Percentiles rank a stretch among this genome's conserved stretches.
phyloP scores from a whole-genome alignment of 2,888 invertebrate species.

The Melinaea menophilus region DNA sequence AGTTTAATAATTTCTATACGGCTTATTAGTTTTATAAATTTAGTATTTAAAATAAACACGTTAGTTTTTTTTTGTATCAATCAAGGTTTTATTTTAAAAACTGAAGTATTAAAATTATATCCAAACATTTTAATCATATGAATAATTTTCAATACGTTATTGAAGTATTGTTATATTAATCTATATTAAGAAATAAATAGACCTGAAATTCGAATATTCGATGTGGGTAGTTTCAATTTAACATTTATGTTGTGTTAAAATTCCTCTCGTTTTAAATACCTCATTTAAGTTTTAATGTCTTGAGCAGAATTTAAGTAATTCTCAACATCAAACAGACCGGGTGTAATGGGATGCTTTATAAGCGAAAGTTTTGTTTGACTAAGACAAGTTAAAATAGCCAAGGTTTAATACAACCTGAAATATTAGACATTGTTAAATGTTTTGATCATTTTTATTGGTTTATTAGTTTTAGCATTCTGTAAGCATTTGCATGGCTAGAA shows the following conservation, averaged over 20 bases:
- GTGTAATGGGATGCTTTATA: constrained; percentile 26
- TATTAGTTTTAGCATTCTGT: neutral
- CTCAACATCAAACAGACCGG: constrained; percentile 24
- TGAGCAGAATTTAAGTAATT: constrained; percentile 24
- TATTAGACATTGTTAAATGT: constrained; percentile 1
- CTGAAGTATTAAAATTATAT: no score
- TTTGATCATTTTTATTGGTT: neutral
- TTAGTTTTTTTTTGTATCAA: no score
- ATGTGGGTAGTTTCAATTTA: neutral
- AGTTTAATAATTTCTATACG: no score
- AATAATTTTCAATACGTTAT: no score
- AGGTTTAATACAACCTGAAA: constrained; percentile 21
- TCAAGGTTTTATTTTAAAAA: no score
- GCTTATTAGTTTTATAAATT: no score
- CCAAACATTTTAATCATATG: no score
- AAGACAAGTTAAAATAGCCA: constrained; percentile 26
- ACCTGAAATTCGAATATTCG: neutral
- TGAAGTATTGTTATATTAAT: no score
- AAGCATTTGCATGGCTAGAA: no score
- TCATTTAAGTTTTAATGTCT: constrained; percentile 25
- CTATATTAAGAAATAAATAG: no score
- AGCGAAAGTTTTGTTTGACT: constrained; percentile 28
- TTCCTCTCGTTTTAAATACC: constrained; percentile 21
- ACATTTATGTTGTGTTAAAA: constrained; percentile 14
- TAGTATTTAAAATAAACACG: no score